These are phyloP conservation scores for Sarcophilus harrisii DNA, from an alignment of 2,797 vertebrate genomes.

Conservation along the genomic window DNA sequence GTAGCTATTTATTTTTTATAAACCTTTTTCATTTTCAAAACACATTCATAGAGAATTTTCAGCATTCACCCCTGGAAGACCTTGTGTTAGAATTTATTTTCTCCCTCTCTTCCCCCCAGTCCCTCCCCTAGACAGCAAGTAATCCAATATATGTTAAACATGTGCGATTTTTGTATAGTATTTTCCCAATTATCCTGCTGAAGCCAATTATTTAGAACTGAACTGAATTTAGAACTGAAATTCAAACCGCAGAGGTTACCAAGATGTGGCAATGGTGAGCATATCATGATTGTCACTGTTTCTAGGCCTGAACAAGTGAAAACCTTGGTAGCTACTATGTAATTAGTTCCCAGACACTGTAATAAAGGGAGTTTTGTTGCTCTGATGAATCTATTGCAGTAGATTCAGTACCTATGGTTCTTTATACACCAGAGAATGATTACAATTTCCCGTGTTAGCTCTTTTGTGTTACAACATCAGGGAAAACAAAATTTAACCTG, in stretches of 20 bases:
- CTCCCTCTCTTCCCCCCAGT: too few relatives aligned
- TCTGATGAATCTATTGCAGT: constrained; percentile 42
- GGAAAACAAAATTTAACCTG: constrained; percentile 22
- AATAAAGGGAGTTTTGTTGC: constrained; percentile 50
- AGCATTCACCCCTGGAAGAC: too few relatives aligned
- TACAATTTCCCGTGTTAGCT: constrained; percentile 19
- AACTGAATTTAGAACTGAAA: constrained; percentile 26
- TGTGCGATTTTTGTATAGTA: too few relatives aligned
- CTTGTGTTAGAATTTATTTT: too few relatives aligned
- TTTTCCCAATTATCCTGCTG: too few relatives aligned
- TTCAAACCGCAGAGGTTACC: constrained; percentile 51
- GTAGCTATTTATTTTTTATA: too few relatives aligned
- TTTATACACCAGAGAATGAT: constrained; percentile 31
- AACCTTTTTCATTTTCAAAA: too few relatives aligned
- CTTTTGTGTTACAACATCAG: constrained; percentile 38
- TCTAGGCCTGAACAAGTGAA: constrained; percentile 54
- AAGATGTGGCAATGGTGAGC: constrained; percentile 5
- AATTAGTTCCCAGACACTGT: constrained; percentile 51
- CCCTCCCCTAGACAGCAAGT: too few relatives aligned
- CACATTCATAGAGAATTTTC: too few relatives aligned
- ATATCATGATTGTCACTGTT: constrained; percentile 42
- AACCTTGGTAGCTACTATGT: constrained; percentile 49
- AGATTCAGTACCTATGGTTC: neutral
- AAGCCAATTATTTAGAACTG: constrained; percentile 42
- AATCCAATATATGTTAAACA: too few relatives aligned